Percentiles rank a stretch among this genome's conserved stretches.
Evolutionary conservation across 2,888 invertebrate genomes (phyloP).

Genomic region (Mimas tiliae): DNA sequence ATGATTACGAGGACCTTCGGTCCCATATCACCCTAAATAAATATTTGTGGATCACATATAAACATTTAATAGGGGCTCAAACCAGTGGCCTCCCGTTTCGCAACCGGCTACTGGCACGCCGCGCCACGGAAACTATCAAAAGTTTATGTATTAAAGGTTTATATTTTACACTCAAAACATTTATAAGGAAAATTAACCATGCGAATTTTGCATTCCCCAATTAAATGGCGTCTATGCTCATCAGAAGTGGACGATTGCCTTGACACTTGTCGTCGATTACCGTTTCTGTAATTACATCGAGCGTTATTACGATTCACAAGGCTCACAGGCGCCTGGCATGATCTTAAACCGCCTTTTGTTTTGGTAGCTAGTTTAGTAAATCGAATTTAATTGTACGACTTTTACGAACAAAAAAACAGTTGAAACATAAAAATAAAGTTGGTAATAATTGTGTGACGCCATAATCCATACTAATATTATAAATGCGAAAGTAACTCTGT

Average conservation of each 20-base stretch:
- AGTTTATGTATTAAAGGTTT: too few species aligned
- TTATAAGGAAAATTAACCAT: conserved; percentile 34
- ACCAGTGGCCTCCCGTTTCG: too few species aligned
- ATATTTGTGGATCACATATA: too few species aligned
- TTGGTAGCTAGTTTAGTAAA: conserved; percentile 15
- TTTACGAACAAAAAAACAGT: neutral
- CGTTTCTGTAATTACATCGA: conserved; percentile 25
- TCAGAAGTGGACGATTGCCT: conserved; percentile 62
- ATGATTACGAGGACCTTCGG: too few species aligned
- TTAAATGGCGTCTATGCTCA: conserved; percentile 47
- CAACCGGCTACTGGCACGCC: too few species aligned
- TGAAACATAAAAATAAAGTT: neutral
- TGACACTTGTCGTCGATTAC: conserved; percentile 49
- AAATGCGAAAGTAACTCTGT: too few species aligned
- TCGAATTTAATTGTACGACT: neutral
- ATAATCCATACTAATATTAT: too few species aligned
- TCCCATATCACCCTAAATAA: too few species aligned
- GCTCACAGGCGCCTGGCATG: neutral
- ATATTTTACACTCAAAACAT: neutral
- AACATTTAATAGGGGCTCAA: too few species aligned
- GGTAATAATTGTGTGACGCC: too few species aligned
- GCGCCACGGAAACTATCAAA: too few species aligned
- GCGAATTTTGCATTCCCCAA: conserved; percentile 45
- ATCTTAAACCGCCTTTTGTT: conserved; percentile 14
- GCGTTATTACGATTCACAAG: conserved; percentile 22